Base-by-base conservation (phyloP, 2,113 vertebrate species). In the Odocoileus hemionus region DNA sequence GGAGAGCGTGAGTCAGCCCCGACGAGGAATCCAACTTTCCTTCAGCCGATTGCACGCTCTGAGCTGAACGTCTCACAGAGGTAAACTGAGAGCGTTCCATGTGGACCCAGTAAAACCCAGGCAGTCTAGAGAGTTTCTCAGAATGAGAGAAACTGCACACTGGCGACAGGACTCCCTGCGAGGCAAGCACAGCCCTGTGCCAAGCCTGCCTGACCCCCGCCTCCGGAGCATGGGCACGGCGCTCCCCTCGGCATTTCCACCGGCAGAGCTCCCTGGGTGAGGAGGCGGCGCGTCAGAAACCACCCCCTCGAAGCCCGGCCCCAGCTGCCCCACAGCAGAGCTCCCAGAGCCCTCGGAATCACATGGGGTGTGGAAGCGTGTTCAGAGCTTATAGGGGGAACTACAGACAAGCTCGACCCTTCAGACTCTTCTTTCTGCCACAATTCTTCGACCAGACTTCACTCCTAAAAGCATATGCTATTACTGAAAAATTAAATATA, bases 61-160 rank as follows among this genome's bases (percentile, higher is more conserved):
- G 1, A 64, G 91, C 1, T 28, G 39, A 43, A 28, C 70, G 7
- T 10, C 52, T 76, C 95, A n/a, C 57, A 28, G 96, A 98, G 78
- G 97, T 86, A 86, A 95, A 91, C 39, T 8, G 91, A 89, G 7
- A 33, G 52, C 61, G 12, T 13, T 30, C 64, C 36, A 0, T 3
- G 25, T 3, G 12, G 30, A 90, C 93, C 96, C 61, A 61, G 89
- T 95, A 94, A 97, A 95, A 97, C 89, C 86, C 93, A 82, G 95
- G 95, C 84, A 85, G 36, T 52, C 89, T 58, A 30, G 4, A 39
- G 30, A 36, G 74, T 60, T 64, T 82, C 96, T 86, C 85, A 43
- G 67, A 91, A 26, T 0, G 25, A 85, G 84, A 95, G 70, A 95
- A 87, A 60, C 0, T 67, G 70, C 57, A 93, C 78, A 23, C 0